Percentiles rank a stretch among this genome's conserved stretches.
Evolutionary conservation across 2,113 vertebrate species (phyloP).

Genomic region (Solea solea): DNA sequence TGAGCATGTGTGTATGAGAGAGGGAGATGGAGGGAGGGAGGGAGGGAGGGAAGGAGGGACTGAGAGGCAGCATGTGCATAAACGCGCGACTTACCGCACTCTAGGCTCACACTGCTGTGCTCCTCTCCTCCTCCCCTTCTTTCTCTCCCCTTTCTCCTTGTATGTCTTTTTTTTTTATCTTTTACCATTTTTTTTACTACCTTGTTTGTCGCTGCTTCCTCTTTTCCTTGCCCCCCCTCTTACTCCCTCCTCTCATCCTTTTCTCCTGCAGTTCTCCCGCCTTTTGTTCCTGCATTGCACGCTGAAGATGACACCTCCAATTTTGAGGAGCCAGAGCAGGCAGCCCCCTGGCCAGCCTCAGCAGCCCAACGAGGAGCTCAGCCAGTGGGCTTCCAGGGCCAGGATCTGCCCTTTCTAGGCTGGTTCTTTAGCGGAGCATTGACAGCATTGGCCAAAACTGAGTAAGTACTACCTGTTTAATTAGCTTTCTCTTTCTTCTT

Average conservation of each 20-base stretch:
- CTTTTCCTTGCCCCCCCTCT: slow-evolving; percentile 26
- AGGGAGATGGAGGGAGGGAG: slow-evolving; percentile 54
- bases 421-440: slow-evolving; percentile 96
- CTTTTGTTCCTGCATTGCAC: slow-evolving; percentile 94
- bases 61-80: slow-evolving; percentile 73
- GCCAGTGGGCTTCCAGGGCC: slow-evolving; percentile 89
- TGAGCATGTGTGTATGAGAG: slow-evolving; percentile 67
- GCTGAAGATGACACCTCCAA: slow-evolving; percentile 99
- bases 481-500: slow-evolving; percentile 9
- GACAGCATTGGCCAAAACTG: slow-evolving; percentile 88
- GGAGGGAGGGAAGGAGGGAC: slow-evolving; percentile 57
- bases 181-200: slow-evolving; percentile 31
- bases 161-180: slow-evolving; percentile 39
- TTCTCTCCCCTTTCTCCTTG: slow-evolving; percentile 64
- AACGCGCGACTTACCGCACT: slow-evolving; percentile 79
- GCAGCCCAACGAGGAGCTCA: slow-evolving; percentile 89
- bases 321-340: slow-evolving; percentile 98
- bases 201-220: slow-evolving; percentile 38
- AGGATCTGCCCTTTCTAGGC: slow-evolving; percentile 96
- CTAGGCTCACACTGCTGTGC: slow-evolving; percentile 69
- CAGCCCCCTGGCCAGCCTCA: slow-evolving; percentile 85
- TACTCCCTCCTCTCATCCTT: slow-evolving; percentile 61
- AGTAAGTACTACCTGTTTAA: slow-evolving; percentile 89
- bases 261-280: slow-evolving; percentile 90
- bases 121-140: slow-evolving; percentile 62